Percentiles rank a stretch among this genome's conserved stretches.
These are phyloP conservation scores for Meteorus colon DNA, from an alignment of 2,888 invertebrate species.

Conservation along the genomic window DNA sequence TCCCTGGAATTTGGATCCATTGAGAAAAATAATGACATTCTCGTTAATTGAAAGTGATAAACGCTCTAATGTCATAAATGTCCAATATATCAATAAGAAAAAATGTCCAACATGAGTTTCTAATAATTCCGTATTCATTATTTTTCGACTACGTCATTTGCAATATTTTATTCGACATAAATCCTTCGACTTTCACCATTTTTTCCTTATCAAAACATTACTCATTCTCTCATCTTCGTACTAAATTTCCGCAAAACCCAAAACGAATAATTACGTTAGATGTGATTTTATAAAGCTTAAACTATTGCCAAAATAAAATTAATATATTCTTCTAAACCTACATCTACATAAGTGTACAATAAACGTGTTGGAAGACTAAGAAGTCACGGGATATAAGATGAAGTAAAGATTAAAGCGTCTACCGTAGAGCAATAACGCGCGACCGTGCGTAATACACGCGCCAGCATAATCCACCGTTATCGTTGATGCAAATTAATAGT, in stretches of 20 bases:
- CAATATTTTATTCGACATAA: too few relatives aligned
- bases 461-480: constrained; percentile 59
- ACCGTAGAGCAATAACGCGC: constrained; percentile 33
- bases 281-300: neutral
- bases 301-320: neutral
- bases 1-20: too few relatives aligned
- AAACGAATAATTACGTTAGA: neutral
- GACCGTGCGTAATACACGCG: constrained; percentile 48
- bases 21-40: too few relatives aligned
- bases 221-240: neutral
- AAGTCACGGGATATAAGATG: constrained; percentile 19
- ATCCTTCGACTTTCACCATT: too few relatives aligned
- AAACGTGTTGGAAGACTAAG: neutral
- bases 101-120: too few relatives aligned
- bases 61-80: too few relatives aligned
- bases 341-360: neutral
- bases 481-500: constrained; percentile 64
- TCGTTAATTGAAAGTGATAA: too few relatives aligned
- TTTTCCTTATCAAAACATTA: too few relatives aligned
- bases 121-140: too few relatives aligned
- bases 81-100: too few relatives aligned
- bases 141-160: too few relatives aligned
- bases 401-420: constrained; percentile 38
- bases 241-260: neutral
- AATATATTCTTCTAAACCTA: neutral